Evolutionary conservation across 2,888 invertebrate species (phyloP).

Genomic region (Panorpa germanica): DNA sequence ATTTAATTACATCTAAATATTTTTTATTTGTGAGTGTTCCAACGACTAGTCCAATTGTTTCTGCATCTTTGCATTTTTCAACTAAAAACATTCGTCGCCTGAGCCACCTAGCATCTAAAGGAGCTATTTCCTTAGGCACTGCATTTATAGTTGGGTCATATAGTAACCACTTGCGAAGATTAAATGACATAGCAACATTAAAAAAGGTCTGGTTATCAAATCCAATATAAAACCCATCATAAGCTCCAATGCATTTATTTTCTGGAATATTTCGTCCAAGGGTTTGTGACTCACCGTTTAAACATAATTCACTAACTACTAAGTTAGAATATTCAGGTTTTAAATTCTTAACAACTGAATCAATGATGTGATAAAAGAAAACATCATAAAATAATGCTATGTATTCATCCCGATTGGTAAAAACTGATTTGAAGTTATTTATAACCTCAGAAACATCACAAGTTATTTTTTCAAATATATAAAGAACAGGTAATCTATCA

Average conservation of each 20-base stretch:
- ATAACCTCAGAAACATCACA: conserved; percentile 30
- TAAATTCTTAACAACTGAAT: too few species aligned
- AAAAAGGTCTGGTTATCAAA: conserved; percentile 40
- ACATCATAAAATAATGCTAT: conserved; percentile 47
- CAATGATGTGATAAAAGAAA: conserved; percentile 37
- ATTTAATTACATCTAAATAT: conserved; percentile 53
- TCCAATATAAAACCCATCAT: conserved; percentile 46
- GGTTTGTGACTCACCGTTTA: conserved; percentile 9
- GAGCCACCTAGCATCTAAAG: conserved; percentile 37
- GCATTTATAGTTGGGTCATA: conserved; percentile 27
- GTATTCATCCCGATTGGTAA: conserved; percentile 20
- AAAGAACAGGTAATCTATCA: conserved; percentile 53
- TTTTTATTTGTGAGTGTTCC: conserved; percentile 75
- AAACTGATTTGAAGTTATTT: conserved; percentile 18
- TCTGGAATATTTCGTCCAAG: conserved; percentile 14
- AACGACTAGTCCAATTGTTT: conserved; percentile 72
- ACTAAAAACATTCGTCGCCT: conserved; percentile 66
- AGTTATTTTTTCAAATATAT: conserved; percentile 42
- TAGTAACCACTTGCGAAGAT: conserved; percentile 35
- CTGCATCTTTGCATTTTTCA: conserved; percentile 83
- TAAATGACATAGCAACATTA: conserved; percentile 35
- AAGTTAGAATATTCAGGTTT: too few species aligned
- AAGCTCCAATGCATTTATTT: conserved; percentile 24
- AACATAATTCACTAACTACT: conserved; percentile 8
- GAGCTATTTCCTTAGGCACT: conserved; percentile 22